A percentile compares a stretch with the other conserved stretches of the same genome.
Conservation (phyloP, 2,113 vertebrate genomes). For the Plecotus auritus region DNA sequence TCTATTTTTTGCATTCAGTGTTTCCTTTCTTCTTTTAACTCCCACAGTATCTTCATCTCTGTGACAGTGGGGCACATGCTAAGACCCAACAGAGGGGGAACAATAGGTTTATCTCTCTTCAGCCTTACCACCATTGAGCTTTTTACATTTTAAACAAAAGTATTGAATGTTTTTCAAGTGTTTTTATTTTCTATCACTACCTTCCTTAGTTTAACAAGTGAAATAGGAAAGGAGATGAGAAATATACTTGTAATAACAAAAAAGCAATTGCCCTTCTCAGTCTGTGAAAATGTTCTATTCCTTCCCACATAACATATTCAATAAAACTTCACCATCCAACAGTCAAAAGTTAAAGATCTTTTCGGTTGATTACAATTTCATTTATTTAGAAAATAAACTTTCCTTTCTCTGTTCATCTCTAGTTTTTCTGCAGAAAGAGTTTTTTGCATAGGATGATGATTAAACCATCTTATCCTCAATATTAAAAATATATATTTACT, state of each 20-base stretch:
- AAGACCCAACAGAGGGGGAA: neutral
- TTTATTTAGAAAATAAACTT: neutral
- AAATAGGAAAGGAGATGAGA: slow-evolving; percentile 24
- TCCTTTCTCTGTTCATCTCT: neutral
- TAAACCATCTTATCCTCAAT: neutral
- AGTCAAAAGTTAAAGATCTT: slow-evolving; percentile 47
- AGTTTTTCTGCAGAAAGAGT: neutral
- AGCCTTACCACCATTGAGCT: neutral
- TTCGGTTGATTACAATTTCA: neutral
- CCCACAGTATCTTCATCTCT: neutral
- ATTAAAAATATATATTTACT: neutral
- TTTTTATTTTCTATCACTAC: slow-evolving; percentile 30
- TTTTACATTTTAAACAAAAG: slow-evolving; percentile 35
- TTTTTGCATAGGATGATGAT: neutral
- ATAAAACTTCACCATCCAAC: neutral
- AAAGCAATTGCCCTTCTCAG: slow-evolving; percentile 3
- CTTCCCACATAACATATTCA: neutral
- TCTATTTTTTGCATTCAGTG: neutral
- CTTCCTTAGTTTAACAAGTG: neutral
- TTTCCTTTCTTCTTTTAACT: neutral
- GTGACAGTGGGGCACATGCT: neutral
- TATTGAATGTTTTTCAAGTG: neutral
- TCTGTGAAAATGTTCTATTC: neutral
- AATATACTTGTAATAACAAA: slow-evolving; percentile 17
- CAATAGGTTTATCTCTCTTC: neutral